phyloP scores from a whole-genome alignment of 1,140 invertebrate genomes.

The Oedothorax gibbosus region DNA sequence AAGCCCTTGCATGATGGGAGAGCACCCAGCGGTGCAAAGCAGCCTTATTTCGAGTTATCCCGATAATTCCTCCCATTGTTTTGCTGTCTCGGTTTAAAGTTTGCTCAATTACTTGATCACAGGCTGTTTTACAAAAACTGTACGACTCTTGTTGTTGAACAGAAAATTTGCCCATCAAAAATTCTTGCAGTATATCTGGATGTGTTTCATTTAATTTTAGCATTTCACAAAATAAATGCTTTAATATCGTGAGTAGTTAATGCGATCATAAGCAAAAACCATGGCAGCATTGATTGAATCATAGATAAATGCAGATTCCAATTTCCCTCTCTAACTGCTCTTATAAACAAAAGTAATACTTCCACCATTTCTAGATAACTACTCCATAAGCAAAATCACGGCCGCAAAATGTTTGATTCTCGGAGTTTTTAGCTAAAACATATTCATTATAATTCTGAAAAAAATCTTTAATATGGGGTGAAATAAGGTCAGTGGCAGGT shows the following conservation, averaged over 20 bases:
- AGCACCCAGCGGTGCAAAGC: slow-evolving; percentile 32
- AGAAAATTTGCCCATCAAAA: slow-evolving; percentile 50
- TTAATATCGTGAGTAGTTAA: too few species aligned
- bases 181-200: background rate
- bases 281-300: too few species aligned
- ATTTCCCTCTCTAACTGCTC: too few species aligned
- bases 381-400: too few species aligned
- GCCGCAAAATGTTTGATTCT: too few species aligned
- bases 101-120: slow-evolving; percentile 59
- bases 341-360: too few species aligned
- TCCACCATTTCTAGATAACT: too few species aligned
- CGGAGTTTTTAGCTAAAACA: background rate
- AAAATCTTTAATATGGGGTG: background rate
- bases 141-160: slow-evolving; percentile 42
- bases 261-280: too few species aligned
- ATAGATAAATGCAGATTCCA: too few species aligned
- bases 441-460: background rate
- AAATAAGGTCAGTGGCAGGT: slow-evolving; percentile 27
- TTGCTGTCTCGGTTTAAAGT: slow-evolving; percentile 59
- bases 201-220: too few species aligned
- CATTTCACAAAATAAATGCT: too few species aligned
- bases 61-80: slow-evolving; percentile 2
- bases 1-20: background rate
- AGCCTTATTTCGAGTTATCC: slow-evolving; percentile 9
- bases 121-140: slow-evolving; percentile 20